Percentiles rank a stretch among this genome's conserved stretches.
Conservation (phyloP, 2,113 vertebrate species). For the Misgurnus mizolepis region DNA sequence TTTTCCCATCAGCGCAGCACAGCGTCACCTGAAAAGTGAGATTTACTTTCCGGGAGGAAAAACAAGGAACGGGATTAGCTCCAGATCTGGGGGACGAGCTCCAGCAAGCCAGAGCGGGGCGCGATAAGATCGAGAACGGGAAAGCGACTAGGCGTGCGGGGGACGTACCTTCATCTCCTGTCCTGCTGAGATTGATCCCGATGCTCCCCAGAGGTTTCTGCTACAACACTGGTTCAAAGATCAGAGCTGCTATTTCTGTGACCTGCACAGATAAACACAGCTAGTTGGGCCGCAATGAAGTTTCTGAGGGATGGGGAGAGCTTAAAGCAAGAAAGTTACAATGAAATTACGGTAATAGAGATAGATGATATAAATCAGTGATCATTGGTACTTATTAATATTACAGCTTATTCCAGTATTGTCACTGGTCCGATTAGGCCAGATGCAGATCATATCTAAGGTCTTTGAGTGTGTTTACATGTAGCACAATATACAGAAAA, state of each 20-base stretch:
- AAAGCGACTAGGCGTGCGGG: background rate
- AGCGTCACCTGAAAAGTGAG: constrained; percentile 33
- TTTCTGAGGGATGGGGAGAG: background rate
- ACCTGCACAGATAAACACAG: constrained; percentile 13
- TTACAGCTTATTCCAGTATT: background rate
- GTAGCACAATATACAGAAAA: no score
- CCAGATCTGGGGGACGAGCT: constrained; percentile 33
- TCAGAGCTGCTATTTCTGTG: background rate
- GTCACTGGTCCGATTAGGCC: background rate
- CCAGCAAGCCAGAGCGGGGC: background rate
- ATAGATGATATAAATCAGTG: background rate
- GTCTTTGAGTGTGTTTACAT: no score
- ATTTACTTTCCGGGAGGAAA: constrained; percentile 39
- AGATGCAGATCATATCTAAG: background rate
- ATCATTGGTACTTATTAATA: background rate
- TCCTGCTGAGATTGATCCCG: constrained; percentile 25
- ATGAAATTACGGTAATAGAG: background rate
- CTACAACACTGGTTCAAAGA: constrained; percentile 7
- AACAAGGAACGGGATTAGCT: constrained; percentile 33
- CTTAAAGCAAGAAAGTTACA: background rate
- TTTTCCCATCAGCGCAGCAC: constrained; percentile 18
- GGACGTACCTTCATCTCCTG: constrained; percentile 27
- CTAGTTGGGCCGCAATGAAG: constrained; percentile 4
- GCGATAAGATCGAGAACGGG: constrained; percentile 19
- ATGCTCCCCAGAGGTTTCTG: constrained; percentile 20